Evolutionary conservation across 2,888 invertebrate species (phyloP).

Genomic region (Campaea margaritaria): DNA sequence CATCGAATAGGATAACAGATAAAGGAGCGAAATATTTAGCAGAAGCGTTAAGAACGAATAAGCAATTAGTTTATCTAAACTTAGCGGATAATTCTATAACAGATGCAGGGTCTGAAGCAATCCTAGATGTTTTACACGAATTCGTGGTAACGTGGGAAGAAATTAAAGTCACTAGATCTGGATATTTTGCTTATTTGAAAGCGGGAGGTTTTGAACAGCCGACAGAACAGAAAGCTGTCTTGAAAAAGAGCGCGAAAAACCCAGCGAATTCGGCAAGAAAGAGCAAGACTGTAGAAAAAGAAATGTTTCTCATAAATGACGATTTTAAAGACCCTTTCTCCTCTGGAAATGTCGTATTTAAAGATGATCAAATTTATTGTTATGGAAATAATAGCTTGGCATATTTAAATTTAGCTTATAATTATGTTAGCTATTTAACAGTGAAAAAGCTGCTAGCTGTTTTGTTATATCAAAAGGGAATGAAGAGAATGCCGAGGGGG

Average conservation of each 20-base stretch:
- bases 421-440: slow-evolving; percentile 6
- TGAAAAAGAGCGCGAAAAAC: too few relatives aligned
- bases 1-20: slow-evolving; percentile 64
- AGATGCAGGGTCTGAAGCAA: slow-evolving; percentile 16
- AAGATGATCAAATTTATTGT: slow-evolving; percentile 3
- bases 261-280: not conserved
- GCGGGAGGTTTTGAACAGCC: too few relatives aligned
- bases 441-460: slow-evolving; percentile 4
- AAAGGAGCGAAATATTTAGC: slow-evolving; percentile 53
- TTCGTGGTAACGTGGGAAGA: slow-evolving; percentile 8
- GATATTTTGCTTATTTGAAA: not conserved
- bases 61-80: slow-evolving; percentile 14
- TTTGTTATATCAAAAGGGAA: slow-evolving; percentile 1
- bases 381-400: slow-evolving; percentile 16
- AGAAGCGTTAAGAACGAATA: slow-evolving; percentile 48
- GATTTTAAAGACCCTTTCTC: slow-evolving; percentile 12
- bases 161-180: not conserved
- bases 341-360: not conserved
- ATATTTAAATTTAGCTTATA: slow-evolving; percentile 18
- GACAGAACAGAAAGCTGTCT: too few relatives aligned
- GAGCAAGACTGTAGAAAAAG: not conserved
- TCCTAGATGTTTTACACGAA: slow-evolving; percentile 8
- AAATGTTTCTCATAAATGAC: not conserved
- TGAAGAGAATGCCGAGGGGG: slow-evolving; percentile 10
- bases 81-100: slow-evolving; percentile 17